Base-by-base conservation (phyloP, 1,140 invertebrate species). In the Scylla paramamosain region DNA sequence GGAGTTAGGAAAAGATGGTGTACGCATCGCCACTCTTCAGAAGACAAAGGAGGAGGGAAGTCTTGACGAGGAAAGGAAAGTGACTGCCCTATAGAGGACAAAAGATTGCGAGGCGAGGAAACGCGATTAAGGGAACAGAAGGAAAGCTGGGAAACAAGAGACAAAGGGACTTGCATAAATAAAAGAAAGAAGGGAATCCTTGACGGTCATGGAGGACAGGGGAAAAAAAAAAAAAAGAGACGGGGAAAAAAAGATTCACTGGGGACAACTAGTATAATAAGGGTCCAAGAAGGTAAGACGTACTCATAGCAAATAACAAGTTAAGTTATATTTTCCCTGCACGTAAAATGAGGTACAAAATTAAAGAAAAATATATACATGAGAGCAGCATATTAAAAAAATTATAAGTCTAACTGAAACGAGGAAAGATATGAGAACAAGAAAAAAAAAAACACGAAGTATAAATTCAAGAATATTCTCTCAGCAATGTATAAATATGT, bases 21-120 rank as follows among this genome's bases (percentile, higher is more conserved):
- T 77, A 25, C 67, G 67, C 67, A 77, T 12, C 67, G 6, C 10
- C 25, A 77, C 52, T 16, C 52, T 20, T 59, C 3, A 20, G 67
- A 77, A 8, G 67, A 77, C 67, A 77, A 77, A 77, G 67, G n/a
- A 77, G 25, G 1, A 77, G 25, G 12, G 20, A 77, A 77, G 67
- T 12, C 67, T 77, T 77, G 67, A 77, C 67, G 67, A 77, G 67
- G 67, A 77, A 77, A 77, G 25, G n/a, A 77, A 77, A 77, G 67
- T 77, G 67, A 77, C 20, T 77, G n/a, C 1, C 1, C 67, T 12
- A 77, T 77, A n/a, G 67, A 77, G 67, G 67, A 77, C 67, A 77
- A 77, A 77, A 77, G 67, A 20, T n/a, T 77, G 67, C 25, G 25
- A 77, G 67, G 25, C 67, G 67, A 77, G 10, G 67, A 77, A 77